Evolutionary conservation across 2,113 vertebrate genomes (phyloP), one percentile per base, ranked within the genome.

Genomic region (Alces alces): DNA sequence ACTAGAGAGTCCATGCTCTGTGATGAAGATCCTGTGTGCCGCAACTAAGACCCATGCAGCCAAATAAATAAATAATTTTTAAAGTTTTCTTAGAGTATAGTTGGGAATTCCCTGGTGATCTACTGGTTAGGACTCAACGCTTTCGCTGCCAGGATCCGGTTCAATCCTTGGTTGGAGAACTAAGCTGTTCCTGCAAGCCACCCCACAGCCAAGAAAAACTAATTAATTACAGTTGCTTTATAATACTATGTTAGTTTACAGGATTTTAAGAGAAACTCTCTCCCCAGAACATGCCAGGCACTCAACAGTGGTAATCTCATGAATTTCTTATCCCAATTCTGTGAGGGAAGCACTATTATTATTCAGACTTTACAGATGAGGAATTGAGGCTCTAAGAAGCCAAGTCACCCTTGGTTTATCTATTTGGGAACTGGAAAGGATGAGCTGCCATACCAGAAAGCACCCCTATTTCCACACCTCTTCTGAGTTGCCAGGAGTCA

Each of bases 191-290:
- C 78, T 52, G 17, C 30, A 52, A 52, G 47, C 78, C 6, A 1
- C 3, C 15, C 17, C 17, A 12, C 16, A n/a, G 78, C 47, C 28
- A 80, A 33, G 52, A 33, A 33, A 33, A 52, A 21, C 16, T 21
- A 52, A 80, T 33, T 80, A 33, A 80, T n/a, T 80, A 80, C 10
- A 33, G 47, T 21, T 80, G 78, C 30, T 80, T 80, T 52, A 80
- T 10, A 52, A n/a, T 50, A 30, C 16, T 33, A 50, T 21, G 30
- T 33, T 52, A 80, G 47, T 80, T 52, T n/a, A 80, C 28, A 91
- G 87, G 80, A 89, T 93, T 96, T 97, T 90, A 64, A 78, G 57
- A 89, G 92, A 80, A 90, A 13, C 16, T 96, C 58, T 95, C 8
- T 91, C 47, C 54, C 60, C 39, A 47, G 61, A 36, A 79, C 80